phyloP scores from a whole-genome alignment of 2,888 invertebrate species.

The Gastracanthus pulcherrimus region DNA sequence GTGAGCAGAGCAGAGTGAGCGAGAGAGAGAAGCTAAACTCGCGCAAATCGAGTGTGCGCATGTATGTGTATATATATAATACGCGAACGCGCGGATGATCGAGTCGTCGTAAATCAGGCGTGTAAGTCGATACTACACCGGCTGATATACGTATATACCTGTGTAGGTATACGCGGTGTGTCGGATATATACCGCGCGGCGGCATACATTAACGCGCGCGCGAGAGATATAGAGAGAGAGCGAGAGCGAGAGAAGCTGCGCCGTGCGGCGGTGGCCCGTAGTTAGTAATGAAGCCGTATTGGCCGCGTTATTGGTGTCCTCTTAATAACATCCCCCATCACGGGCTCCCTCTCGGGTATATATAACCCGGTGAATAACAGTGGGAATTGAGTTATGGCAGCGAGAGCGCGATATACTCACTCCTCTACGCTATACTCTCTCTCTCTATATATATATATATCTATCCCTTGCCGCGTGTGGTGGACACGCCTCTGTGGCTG shows the following conservation, averaged over 20 bases:
- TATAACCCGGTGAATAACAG: slow-evolving; percentile 66
- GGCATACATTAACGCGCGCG: slow-evolving; percentile 48
- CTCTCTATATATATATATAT: slow-evolving; percentile 16
- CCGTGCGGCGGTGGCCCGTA: slow-evolving; percentile 47
- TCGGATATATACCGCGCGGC: neutral
- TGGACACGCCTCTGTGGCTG: slow-evolving; percentile 36
- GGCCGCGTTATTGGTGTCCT: slow-evolving; percentile 75
- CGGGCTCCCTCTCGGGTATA: slow-evolving; percentile 19
- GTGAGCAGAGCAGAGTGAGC: neutral
- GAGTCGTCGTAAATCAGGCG: slow-evolving; percentile 55
- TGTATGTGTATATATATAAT: too few relatives aligned
- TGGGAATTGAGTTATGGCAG: slow-evolving; percentile 71
- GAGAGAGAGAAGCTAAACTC: neutral
- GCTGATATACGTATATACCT: neutral
- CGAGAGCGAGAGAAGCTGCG: neutral
- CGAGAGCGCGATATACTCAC: slow-evolving; percentile 59
- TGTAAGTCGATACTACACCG: slow-evolving; percentile 51
- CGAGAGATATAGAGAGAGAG: slow-evolving; percentile 2
- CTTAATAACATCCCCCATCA: slow-evolving; percentile 72
- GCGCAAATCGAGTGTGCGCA: slow-evolving; percentile 3
- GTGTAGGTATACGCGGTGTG: neutral
- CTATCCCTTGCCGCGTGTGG: neutral
- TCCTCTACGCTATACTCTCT: too few relatives aligned
- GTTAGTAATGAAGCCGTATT: slow-evolving; percentile 73
- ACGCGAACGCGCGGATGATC: slow-evolving; percentile 47